A percentile compares a stretch with the other conserved stretches of the same genome.
Evolutionary conservation across 2,113 vertebrate species (phyloP).

Genomic region (Rhodinocichla rosea): DNA sequence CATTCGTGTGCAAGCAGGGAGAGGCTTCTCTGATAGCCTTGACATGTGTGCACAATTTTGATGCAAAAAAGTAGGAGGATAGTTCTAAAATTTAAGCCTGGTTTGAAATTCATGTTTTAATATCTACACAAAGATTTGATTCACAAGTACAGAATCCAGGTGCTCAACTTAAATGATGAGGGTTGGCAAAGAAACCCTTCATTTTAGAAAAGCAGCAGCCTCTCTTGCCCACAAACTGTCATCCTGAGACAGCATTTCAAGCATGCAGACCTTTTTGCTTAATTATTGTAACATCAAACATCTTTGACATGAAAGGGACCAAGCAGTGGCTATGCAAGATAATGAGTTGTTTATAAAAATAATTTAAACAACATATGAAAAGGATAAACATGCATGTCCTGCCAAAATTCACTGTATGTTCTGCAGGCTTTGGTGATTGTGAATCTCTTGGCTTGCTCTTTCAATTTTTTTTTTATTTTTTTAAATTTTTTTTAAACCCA

Average conservation of each 20-base stretch:
- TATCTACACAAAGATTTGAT: neutral
- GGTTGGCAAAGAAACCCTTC: neutral
- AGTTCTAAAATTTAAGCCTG: neutral
- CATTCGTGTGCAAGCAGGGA: neutral
- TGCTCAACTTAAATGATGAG: neutral
- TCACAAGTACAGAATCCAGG: neutral
- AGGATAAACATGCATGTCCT: conserved; percentile 47
- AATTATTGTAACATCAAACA: conserved; percentile 56
- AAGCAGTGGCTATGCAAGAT: conserved; percentile 60
- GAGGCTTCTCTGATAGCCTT: neutral
- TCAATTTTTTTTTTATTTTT: neutral
- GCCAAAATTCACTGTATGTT: conserved; percentile 42
- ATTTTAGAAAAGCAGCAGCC: neutral
- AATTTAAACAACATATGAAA: conserved; percentile 56
- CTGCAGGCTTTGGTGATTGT: conserved; percentile 3
- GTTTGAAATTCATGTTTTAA: neutral
- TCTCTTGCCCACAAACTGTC: conserved; percentile 1
- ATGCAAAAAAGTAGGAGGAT: neutral
- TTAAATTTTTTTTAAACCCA: neutral
- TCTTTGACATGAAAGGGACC: conserved; percentile 44
- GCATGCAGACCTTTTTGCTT: conserved; percentile 34
- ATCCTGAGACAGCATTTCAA: conserved; percentile 1
- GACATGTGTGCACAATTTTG: neutral
- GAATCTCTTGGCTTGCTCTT: conserved; percentile 35
- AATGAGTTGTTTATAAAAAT: conserved; percentile 60